Percentiles rank a stretch among this genome's conserved stretches.
Evolutionary conservation across 2,797 vertebrate genomes (phyloP).

Genomic region (Falco columbarius): DNA sequence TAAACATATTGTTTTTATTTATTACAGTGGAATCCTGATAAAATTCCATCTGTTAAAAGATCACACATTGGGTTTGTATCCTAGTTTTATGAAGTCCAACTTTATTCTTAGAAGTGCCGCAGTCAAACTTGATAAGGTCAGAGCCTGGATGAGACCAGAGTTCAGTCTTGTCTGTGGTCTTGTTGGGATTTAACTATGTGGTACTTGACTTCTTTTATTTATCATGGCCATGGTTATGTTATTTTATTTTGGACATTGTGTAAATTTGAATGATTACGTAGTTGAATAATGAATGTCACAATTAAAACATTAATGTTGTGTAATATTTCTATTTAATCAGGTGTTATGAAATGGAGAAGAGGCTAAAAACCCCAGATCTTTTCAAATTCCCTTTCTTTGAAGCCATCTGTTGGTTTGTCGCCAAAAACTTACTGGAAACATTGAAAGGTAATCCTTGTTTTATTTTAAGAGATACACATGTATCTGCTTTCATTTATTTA

Average conservation of each 20-base stretch:
- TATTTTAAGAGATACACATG: not conserved
- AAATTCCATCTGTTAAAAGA: conserved; percentile 68
- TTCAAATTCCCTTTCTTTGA: conserved; percentile 99
- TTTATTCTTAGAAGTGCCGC: conserved; percentile 55
- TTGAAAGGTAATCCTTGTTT: conserved; percentile 87
- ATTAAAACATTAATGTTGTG: conserved; percentile 1
- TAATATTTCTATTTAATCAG: conserved; percentile 74
- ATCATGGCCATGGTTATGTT: conserved; percentile 47
- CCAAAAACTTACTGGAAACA: conserved; percentile 95
- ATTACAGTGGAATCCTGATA: conserved; percentile 54
- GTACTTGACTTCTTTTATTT: conserved; percentile 46
- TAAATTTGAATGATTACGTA: conserved; percentile 40
- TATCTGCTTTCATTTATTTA: not conserved
- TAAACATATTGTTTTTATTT: conserved; percentile 67
- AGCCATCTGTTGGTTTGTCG: conserved; percentile 99
- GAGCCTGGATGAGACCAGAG: conserved; percentile 51
- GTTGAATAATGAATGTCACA: not conserved
- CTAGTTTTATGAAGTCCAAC: conserved; percentile 63
- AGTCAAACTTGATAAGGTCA: conserved; percentile 60
- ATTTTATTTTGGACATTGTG: conserved; percentile 59
- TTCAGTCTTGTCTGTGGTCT: conserved; percentile 44
- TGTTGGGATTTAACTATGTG: conserved; percentile 49
- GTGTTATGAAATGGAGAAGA: conserved; percentile 99
- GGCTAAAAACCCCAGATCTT: conserved; percentile 98
- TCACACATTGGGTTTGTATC: conserved; percentile 56